Base-by-base conservation (phyloP, 2,113 vertebrate species). In the Podilymbus podiceps region DNA sequence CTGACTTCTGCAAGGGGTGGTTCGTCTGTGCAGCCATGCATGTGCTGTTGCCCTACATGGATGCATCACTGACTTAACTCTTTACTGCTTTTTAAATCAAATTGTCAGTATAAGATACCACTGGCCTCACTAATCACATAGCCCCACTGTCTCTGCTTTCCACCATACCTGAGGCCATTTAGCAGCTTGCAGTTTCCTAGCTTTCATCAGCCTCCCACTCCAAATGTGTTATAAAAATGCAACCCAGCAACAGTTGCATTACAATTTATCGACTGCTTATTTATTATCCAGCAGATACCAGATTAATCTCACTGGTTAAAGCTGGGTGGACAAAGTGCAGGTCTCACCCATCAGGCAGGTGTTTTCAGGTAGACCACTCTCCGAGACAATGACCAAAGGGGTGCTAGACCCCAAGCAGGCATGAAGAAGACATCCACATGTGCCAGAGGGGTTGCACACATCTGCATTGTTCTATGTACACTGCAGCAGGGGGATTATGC, bases 191-290 rank as follows among this genome's bases (percentile, higher is more conserved):
- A 38, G 31, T 38, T 72, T 49, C 82, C 52, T 7, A 9, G 22
- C 40, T 8, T 11, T 56, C 0, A 0, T 24, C 2, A 5, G 20
- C 58, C 44, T 88, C 59, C 55, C 22, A 12, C 53, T 59, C 69
- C 79, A 53, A 49, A 62, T 0, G 0, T 18, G 33, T 42, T 33
- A 55, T 17, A 55, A 73, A 91, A 96, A 64, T 21, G 44, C 69
- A 81, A 68, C 20, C n/a, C 53, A 73, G 47, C 21, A 42, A 47
- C 50, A 47, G 50, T 3, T 71, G 66, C 30, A 3, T 20, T 38
- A 49, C 0, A 1, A 22, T 82, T 81, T 62, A 52, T 75, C 76
- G 66, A 14, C 44, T 58, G 12, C 53, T 86, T 30, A 66, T 38
- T 78, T 58, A 24, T 56, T 23, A 79, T 12, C 33, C 66, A 82